Evolutionary conservation across 2,113 vertebrate genomes (phyloP).

Genomic region (Leiothrix lutea): DNA sequence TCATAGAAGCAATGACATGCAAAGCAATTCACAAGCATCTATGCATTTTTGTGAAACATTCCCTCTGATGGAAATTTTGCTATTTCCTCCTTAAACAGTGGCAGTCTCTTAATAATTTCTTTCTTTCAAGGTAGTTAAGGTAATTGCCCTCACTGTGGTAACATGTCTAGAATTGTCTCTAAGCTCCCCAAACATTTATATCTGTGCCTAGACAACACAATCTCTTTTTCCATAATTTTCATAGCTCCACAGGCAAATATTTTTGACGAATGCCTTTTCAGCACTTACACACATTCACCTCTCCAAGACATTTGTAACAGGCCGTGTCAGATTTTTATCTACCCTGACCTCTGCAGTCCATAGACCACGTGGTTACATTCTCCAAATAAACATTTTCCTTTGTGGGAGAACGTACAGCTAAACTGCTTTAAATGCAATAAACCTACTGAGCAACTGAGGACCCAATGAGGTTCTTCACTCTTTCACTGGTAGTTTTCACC

Average conservation of each 20-base stretch:
- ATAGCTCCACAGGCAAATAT: neutral
- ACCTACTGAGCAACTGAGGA: neutral
- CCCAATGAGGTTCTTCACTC: neutral
- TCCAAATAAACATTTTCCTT: neutral
- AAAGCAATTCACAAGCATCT: neutral
- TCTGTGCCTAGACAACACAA: neutral
- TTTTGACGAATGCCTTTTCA: neutral
- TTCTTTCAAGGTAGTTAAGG: neutral
- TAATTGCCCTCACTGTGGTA: neutral
- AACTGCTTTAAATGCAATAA: neutral
- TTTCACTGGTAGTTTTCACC: neutral
- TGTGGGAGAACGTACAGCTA: neutral
- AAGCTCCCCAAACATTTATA: neutral
- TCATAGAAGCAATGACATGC: neutral
- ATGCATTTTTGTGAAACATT: neutral
- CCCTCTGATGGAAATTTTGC: neutral
- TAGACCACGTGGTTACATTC: neutral
- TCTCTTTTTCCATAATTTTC: neutral
- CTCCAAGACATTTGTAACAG: neutral
- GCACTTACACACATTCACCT: neutral
- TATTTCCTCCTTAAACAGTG: neutral
- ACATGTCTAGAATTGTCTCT: neutral
- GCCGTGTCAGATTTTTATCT: neutral
- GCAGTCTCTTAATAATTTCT: neutral
- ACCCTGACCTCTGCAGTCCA: neutral